Base-by-base conservation (phyloP, 2,888 invertebrate species). In the Holacanthella duospinosa region DNA sequence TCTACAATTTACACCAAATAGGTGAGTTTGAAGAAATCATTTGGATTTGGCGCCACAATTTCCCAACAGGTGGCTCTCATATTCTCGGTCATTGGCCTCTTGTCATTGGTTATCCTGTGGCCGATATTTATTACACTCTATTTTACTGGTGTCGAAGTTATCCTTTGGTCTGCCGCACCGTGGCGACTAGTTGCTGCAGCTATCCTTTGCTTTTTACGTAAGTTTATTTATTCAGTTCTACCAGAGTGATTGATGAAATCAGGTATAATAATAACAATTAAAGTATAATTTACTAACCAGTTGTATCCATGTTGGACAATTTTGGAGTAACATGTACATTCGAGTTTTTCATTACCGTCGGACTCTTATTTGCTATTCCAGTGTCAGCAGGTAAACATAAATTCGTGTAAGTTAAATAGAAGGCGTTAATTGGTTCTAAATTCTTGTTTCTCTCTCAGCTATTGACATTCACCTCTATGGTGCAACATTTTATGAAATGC, bases 301-400 rank as follows among this genome's bases (percentile, higher is more conserved):
- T 88, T 76, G 92, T 93, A 76, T 93, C 94, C 78, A 83, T 94
- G 77, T 81, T 93, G 75, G 92, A 90, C 74, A 94, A 94, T 80
- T 95, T 95, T 78, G 93, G 94, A 73, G 87, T 93, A 73, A 87
- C 91, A 66, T 83, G 93, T 71, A 93, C 95, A 6, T 93, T 93
- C 79, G 93, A 93, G 77, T 84, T 94, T 75, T 94, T 95, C 80
- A 91, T 95, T 67, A 94, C 93, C 21, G 82, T 95, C 74, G 93
- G 94, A 72, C 84, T 95, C 74, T 90, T 95, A 73, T 89, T 93
- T 60, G 91, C 94, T 64, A 92, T 95, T 72, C 94, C 94, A 60
- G 87, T 93, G 63, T 94, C 93, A 66, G 93, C 93, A 78, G 92
- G 94, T 94, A 81, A 80, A 78, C 76, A 60, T 60, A 60, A 29